These are phyloP conservation scores for Morelia viridis DNA, from an alignment of 2,797 vertebrate species.

Conservation along the genomic window DNA sequence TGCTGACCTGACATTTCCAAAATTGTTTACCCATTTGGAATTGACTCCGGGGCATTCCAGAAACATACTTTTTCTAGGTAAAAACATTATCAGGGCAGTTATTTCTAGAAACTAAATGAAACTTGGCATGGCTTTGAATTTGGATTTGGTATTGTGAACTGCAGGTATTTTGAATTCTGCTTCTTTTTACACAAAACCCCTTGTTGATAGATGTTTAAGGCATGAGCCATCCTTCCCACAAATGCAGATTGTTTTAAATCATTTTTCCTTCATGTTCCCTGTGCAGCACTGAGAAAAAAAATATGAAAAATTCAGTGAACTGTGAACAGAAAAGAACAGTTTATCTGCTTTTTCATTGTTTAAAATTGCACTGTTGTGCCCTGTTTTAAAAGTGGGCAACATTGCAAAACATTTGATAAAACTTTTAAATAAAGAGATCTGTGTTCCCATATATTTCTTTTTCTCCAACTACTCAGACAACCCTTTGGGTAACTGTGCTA, in stretches of 20 bases:
- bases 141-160: background rate
- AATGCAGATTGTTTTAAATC: background rate
- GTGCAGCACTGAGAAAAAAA: background rate
- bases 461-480: background rate
- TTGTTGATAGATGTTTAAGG: background rate
- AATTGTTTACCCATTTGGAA: background rate
- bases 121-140: background rate
- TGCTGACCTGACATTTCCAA: background rate
- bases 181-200: background rate
- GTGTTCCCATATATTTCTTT: background rate
- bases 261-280: background rate
- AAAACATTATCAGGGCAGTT: too few relatives aligned
- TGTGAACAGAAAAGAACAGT: background rate
- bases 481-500: background rate
- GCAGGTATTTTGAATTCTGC: background rate
- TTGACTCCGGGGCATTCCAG: background rate
- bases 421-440: background rate
- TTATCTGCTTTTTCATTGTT: background rate
- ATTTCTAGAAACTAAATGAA: background rate
- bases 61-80: background rate
- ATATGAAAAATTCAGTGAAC: background rate
- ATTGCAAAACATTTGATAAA: background rate
- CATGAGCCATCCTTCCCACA: background rate
- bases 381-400: background rate
- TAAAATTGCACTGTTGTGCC: background rate